Evolutionary conservation across 2,888 invertebrate species (phyloP), one percentile per base, ranked within the genome.

Genomic region (Euphydryas editha): DNA sequence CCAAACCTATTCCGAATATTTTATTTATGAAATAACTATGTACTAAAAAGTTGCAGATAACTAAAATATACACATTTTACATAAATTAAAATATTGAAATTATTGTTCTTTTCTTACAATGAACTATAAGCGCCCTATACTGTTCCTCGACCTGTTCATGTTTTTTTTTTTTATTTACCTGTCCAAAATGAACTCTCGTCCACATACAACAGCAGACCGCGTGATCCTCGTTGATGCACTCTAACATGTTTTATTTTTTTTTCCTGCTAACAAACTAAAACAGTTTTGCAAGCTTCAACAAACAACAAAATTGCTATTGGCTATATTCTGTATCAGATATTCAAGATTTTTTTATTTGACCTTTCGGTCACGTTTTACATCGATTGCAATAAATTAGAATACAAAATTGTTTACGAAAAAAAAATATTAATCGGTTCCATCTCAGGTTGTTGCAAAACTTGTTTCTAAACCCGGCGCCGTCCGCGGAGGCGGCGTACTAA

Each of bases 401-500:
- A 20, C 21, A 42, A 57, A 21, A 57, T 55, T 59, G 17, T 30
- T 7, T 15, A 18, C 5, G 17, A 39, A 10, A 59, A 65, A n/a
- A n/a, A 59, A 65, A 46, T 59, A 11, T 24, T 18, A 51, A 54
- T 51, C 49, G 47, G 56, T 37, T 37, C 47, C 44, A 36, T 63
- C 62, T 47, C 67, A 68, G 39, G 47, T 20, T 17, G 59, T 80
- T 84, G 83, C 85, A 84, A 82, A 82, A 81, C 82, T 82, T 7
- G 80, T 76, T 57, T 54, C 64, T 24, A n/a, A n/a, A n/a, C 49
- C 0, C 72, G 69, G 69, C 73, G 71, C 62, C 70, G 66, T 67
- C 69, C 68, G 70, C 65, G 69, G 69, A 73, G 82, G 84, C 84
- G 91, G 90, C 90, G 91, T 87, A 83, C 88, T 92, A 89, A 92